Conservation (phyloP, 2,888 invertebrate species). For the Marronus borbonicus region DNA sequence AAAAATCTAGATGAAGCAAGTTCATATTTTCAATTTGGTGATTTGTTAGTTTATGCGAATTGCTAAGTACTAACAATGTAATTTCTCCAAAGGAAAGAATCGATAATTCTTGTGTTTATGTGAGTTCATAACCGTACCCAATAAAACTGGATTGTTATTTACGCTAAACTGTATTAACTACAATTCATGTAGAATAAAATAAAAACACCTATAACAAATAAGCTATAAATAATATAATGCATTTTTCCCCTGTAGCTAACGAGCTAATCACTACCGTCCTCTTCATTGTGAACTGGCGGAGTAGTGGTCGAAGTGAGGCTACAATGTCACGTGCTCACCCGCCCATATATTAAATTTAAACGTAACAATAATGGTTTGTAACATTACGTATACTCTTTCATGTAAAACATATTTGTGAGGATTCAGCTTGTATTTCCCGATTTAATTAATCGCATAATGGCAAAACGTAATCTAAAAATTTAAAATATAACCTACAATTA, state of each 20-base stretch:
- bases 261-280: too few species aligned
- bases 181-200: too few species aligned
- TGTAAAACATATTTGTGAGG: slow-evolving; percentile 32
- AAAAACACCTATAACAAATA: too few species aligned
- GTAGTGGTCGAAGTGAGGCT: too few species aligned
- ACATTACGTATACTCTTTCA: slow-evolving; percentile 8
- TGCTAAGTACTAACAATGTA: slow-evolving; percentile 23
- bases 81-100: slow-evolving; percentile 37
- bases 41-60: slow-evolving; percentile 2
- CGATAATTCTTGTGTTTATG: neutral
- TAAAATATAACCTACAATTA: slow-evolving; percentile 27
- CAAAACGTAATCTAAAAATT: slow-evolving; percentile 32
- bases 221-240: too few species aligned
- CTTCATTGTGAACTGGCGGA: too few species aligned
- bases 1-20: slow-evolving; percentile 31
- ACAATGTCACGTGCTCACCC: too few species aligned
- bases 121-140: too few species aligned
- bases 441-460: slow-evolving; percentile 46
- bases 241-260: too few species aligned
- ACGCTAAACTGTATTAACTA: too few species aligned
- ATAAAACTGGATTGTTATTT: too few species aligned
- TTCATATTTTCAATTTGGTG: slow-evolving; percentile 16
- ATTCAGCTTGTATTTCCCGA: slow-evolving; percentile 46
- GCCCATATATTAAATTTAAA: too few species aligned
- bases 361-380: neutral